These are phyloP conservation scores for Ridgeia piscesae DNA, from an alignment of 1,140 invertebrate genomes.

Conservation along the genomic window DNA sequence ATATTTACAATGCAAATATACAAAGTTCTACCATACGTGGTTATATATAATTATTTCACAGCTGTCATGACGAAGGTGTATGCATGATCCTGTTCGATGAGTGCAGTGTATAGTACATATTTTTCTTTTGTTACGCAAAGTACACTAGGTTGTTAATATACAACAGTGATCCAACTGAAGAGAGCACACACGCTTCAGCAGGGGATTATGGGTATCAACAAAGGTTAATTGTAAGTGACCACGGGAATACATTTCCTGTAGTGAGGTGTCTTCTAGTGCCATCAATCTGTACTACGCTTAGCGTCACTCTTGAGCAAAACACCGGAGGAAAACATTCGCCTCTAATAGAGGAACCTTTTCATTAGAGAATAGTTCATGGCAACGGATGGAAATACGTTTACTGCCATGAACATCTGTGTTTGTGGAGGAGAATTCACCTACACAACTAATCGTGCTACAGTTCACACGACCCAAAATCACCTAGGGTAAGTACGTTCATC, in stretches of 20 bases:
- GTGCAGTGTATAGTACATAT: background rate
- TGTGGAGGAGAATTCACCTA: background rate
- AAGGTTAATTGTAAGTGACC: too few relatives aligned
- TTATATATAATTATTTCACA: background rate
- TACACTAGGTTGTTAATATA: background rate
- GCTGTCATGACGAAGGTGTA: background rate
- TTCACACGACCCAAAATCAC: too few relatives aligned
- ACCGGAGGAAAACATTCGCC: background rate
- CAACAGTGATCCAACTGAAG: background rate
- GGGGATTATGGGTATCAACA: too few relatives aligned
- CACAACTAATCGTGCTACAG: too few relatives aligned
- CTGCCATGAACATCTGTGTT: background rate
- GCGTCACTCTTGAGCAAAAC: background rate
- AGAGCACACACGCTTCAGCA: too few relatives aligned
- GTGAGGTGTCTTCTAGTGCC: background rate
- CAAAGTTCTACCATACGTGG: background rate
- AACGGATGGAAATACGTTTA: background rate
- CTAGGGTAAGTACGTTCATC: background rate
- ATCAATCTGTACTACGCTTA: background rate
- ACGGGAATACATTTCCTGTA: too few relatives aligned
- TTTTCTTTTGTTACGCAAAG: too few relatives aligned
- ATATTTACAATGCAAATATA: slow-evolving; percentile 2
- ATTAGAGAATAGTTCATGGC: background rate
- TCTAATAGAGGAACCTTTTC: background rate
- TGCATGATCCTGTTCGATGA: background rate